Base-by-base conservation (phyloP, 2,888 invertebrate species). In the Spicauda simplicius region DNA sequence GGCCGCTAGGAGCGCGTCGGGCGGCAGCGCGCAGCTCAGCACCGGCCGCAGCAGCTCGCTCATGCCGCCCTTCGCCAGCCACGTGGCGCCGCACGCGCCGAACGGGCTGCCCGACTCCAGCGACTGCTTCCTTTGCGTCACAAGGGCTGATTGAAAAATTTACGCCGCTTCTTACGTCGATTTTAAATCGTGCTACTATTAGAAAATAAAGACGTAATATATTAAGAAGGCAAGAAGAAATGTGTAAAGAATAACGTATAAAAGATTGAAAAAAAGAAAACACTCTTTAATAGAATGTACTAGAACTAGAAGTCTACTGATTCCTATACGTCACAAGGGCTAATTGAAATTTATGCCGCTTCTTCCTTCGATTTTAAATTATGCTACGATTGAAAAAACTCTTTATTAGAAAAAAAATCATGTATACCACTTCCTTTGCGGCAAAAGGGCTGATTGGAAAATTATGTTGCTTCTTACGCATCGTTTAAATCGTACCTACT, bases 1-100 rank as follows among this genome's bases (percentile, higher is more conserved):
- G 74, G 97, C 95, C 68, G 97, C 96, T 94, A 99, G 97, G 74
- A 98, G 94, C 73, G 96, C 96, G 80, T 98, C 97, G 80, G 97
- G 96, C 72, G 94, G 91, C 69, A 94, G 88, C 70, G 90, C 94
- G 82, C 88, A 88, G 76, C 89, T 87, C 77, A 95, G 87, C 71
- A 94, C 93, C 71, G 94, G 94, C 72, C 92, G 93, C 76, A 95
- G 81, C 79, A 94, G 84, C 66, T 87, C 90, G 70, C 88, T 88
- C 73, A 91, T 89, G 69, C 89, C 93, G 73, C 92, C 93, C 73
- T 76, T 79, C 77, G 84, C 82, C 76, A 85, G 81, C 89, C 90
- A 92, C 74, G 88, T 84, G 74, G 84, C 78, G 89, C 93, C 83
- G 84, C 94, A 94, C 55, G 89, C 88, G 75, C 85, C 80, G 85